Base-by-base conservation (phyloP, 2,888 invertebrate species). In the Limnephilus rhombicus region DNA sequence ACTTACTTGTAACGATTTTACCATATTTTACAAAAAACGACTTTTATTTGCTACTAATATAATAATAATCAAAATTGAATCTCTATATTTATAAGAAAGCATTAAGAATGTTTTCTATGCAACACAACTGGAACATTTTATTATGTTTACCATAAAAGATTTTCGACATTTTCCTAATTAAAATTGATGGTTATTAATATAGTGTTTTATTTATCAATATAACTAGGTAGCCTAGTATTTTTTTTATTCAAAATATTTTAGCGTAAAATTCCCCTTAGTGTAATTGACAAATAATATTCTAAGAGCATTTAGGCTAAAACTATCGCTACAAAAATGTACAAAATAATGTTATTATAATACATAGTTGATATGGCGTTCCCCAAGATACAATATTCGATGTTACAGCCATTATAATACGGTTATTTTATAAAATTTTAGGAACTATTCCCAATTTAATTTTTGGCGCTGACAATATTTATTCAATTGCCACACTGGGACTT, bases 201-300 rank as follows among this genome's bases (percentile, higher is more conserved):
- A 24, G 7, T 24, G 24, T 68, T 24, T 68, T 24, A 68, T 68
- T 68, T 24, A 7, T 68, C 24, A 68, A 68, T 68, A 68, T 24
- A 68, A 9, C 68, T 68, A 68, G 68, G 68, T 68, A 68, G 68
- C 68, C 68, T 68, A 68, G 7, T 24, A 24, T 68, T 68, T 9
- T 68, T 68, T 68, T 68, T 24, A 68, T 68, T 68, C 24, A 68
- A 68, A 68, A 68, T 68, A 68, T 68, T 68, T 68, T 68, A 68
- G 68, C 68, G 68, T 68, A 68, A 68, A 68, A 68, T 68, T 68
- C 68, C 68, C 68, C 68, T 68, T 68, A 68, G 68, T 68, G 68
- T 68, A 68, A 68, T 68, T 68, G 68, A 68, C 68, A 68, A 68
- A 68, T 68, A 68, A 68, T 68, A 68, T 68, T 68, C 68, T 68